Evolutionary conservation across 2,113 vertebrate species (phyloP).

Genomic region (Brachypteracias leptosomus): DNA sequence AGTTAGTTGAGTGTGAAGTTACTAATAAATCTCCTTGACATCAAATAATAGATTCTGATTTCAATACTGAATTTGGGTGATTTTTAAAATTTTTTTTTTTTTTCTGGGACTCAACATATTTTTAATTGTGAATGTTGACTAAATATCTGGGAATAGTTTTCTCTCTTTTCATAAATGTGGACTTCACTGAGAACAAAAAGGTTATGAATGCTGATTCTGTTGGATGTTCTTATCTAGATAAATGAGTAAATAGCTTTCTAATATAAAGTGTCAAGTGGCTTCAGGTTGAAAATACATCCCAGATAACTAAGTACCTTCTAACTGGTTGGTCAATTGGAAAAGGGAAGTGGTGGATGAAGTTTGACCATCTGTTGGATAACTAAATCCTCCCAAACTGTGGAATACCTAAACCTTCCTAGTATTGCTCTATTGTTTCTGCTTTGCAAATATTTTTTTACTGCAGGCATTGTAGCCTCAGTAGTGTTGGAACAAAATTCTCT

Average conservation of each 20-base stretch:
- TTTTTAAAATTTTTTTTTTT: background rate
- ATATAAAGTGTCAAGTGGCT: background rate
- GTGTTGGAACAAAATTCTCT: background rate
- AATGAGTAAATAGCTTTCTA: background rate
- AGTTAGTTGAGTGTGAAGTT: background rate
- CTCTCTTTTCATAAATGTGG: background rate
- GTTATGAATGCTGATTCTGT: background rate
- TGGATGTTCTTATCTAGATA: background rate
- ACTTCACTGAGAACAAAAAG: background rate
- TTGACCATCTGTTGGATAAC: background rate
- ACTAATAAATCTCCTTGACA: background rate
- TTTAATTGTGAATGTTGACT: background rate
- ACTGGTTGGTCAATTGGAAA: accelerated
- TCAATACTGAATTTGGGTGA: background rate
- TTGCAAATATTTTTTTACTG: background rate
- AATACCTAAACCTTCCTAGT: background rate
- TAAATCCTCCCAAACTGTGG: background rate
- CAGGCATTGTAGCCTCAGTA: background rate
- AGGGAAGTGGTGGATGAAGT: background rate
- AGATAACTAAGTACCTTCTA: background rate
- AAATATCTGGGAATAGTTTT: background rate
- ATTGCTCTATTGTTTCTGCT: background rate
- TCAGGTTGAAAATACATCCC: background rate
- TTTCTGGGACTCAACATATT: background rate
- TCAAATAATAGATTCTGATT: background rate